These are phyloP conservation scores for Drosophila tanythrix DNA, from an alignment of 2,888 invertebrate species.

Conservation along the genomic window DNA sequence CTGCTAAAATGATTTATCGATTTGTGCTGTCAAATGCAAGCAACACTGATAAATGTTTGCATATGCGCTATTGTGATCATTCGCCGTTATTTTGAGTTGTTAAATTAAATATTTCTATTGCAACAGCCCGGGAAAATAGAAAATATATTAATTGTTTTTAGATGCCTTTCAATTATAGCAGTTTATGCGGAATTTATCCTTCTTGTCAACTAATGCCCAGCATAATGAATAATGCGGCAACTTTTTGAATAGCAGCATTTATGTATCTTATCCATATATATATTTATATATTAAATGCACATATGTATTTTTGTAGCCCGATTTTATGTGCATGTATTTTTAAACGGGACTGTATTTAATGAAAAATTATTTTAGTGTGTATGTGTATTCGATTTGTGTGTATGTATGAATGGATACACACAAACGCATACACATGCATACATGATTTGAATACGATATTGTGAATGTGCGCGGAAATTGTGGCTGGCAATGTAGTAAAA, in stretches of 20 bases:
- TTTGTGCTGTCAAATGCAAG: not conserved
- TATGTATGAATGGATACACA: not conserved
- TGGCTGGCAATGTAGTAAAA: constrained; percentile 39
- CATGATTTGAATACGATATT: constrained; percentile 25
- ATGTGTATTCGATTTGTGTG: not conserved
- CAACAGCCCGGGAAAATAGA: not conserved
- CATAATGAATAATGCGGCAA: constrained; percentile 5
- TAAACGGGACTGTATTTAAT: constrained; percentile 28
- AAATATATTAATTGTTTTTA: not conserved
- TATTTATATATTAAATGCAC: not conserved
- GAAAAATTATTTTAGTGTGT: constrained; percentile 4
- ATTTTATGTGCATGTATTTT: constrained; percentile 16
- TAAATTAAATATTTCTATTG: not conserved
- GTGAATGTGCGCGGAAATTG: constrained; percentile 25
- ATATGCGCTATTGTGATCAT: not conserved
- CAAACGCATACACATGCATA: not conserved
- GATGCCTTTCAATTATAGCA: not conserved
- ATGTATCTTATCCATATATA: not conserved
- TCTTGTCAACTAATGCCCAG: not conserved
- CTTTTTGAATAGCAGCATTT: constrained; percentile 1
- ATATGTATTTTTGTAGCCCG: not conserved
- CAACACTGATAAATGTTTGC: not conserved
- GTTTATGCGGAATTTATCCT: not conserved
- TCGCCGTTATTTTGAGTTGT: not conserved
- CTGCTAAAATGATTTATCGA: not conserved